A percentile compares a stretch with the other conserved stretches of the same genome.
These are phyloP conservation scores for Hypsopygia costalis DNA, from an alignment of 2,888 invertebrate species.

Conservation along the genomic window DNA sequence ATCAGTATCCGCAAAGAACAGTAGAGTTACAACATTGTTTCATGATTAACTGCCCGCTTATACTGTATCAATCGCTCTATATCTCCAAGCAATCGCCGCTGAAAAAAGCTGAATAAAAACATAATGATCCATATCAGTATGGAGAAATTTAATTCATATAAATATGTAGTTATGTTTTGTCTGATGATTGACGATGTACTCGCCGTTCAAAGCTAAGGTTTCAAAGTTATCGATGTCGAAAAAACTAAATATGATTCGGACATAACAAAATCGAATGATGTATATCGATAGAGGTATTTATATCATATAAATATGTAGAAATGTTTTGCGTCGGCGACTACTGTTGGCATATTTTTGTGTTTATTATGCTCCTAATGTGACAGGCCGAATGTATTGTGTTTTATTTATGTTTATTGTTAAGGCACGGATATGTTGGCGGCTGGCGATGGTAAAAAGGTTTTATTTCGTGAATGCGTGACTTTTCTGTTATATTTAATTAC, in stretches of 20 bases:
- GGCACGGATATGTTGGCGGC: neutral
- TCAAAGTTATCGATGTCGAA: conserved; percentile 25
- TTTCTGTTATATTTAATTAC: too few species aligned
- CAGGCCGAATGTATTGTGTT: conserved; percentile 55
- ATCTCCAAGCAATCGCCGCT: too few species aligned
- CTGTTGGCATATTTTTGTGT: conserved; percentile 56
- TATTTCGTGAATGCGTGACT: too few species aligned
- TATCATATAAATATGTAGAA: conserved; percentile 31
- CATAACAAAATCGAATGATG: conserved; percentile 41
- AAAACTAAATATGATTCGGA: conserved; percentile 36
- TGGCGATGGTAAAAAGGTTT: neutral
- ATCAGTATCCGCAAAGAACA: too few species aligned
- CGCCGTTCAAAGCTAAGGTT: conserved; percentile 13
- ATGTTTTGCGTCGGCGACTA: conserved; percentile 48
- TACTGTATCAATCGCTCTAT: too few species aligned
- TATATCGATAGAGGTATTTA: conserved; percentile 28
- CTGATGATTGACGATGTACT: conserved; percentile 26
- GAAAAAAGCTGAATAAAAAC: too few species aligned
- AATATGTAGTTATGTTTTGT: conserved; percentile 18
- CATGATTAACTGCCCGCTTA: too few species aligned
- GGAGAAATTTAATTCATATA: neutral
- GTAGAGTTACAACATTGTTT: too few species aligned
- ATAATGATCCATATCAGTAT: too few species aligned
- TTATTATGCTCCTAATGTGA: conserved; percentile 66
- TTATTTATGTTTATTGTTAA: conserved; percentile 24